phyloP scores from a whole-genome alignment of 2,113 vertebrate genomes.

The Orycteropus afer region DNA sequence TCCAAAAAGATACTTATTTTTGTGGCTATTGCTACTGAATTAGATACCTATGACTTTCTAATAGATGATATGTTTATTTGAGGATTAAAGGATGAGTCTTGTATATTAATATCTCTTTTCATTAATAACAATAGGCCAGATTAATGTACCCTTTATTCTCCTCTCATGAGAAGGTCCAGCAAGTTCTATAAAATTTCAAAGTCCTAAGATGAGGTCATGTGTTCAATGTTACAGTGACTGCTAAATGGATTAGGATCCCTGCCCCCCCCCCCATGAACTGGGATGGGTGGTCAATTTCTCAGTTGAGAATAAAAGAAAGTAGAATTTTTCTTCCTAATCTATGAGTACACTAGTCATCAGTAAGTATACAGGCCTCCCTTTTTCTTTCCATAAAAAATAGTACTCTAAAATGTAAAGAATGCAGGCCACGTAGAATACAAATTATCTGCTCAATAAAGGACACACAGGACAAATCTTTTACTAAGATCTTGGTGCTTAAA shows the following conservation, averaged over 20 bases:
- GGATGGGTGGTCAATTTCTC: neutral
- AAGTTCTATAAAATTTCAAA: constrained; percentile 40
- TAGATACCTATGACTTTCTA: constrained; percentile 52
- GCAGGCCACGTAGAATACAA: neutral
- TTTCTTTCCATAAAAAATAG: neutral
- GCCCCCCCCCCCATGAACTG: neutral
- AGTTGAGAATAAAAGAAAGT: constrained; percentile 43
- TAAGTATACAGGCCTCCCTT: neutral
- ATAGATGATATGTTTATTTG: constrained; percentile 33
- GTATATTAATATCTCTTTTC: constrained; percentile 41
- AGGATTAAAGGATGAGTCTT: constrained; percentile 51
- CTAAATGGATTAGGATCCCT: neutral
- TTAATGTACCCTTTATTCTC: constrained; percentile 41
- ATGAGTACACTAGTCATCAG: neutral
- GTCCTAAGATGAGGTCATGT: neutral
- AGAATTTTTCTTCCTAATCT: neutral
- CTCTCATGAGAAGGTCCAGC: neutral
- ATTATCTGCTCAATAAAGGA: neutral
- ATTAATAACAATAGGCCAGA: constrained; percentile 48
- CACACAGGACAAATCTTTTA: neutral
- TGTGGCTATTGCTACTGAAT: constrained; percentile 47
- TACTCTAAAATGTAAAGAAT: neutral
- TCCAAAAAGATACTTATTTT: constrained; percentile 20
- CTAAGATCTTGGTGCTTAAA: neutral
- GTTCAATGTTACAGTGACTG: neutral